Percentiles rank a stretch among this genome's conserved stretches.
Conservation (phyloP, 2,888 invertebrate genomes). For the Leucania comma region DNA sequence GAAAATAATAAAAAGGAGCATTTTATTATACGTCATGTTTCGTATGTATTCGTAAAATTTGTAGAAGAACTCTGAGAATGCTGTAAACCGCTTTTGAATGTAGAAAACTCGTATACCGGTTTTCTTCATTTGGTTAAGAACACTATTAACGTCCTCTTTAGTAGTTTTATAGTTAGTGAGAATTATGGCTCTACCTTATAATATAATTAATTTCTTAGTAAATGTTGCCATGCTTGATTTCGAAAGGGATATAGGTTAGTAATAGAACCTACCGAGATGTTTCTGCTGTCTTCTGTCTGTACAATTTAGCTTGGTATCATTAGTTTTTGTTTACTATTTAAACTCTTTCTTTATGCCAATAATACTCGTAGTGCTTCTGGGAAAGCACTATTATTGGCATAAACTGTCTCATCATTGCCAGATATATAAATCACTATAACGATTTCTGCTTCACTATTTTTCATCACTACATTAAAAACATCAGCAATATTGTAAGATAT, state of each 20-base stretch:
- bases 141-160: constrained; percentile 7
- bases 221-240: neutral
- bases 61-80: constrained; percentile 18
- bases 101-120: constrained; percentile 17
- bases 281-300: neutral
- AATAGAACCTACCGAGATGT: neutral
- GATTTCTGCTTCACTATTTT: neutral
- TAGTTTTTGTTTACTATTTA: too few species aligned
- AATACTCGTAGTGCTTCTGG: too few species aligned
- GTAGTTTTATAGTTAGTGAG: constrained; percentile 7
- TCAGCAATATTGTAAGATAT: neutral
- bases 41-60: neutral
- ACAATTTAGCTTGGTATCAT: neutral
- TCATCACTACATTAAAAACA: neutral
- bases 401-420: neutral
- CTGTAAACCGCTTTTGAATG: constrained; percentile 17
- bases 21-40: constrained; percentile 20
- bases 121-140: constrained; percentile 29
- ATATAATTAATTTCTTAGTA: neutral
- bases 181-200: neutral
- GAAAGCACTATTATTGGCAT: neutral
- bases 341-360: too few species aligned
- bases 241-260: neutral
- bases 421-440: neutral
- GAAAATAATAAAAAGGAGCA: constrained; percentile 6